Evolutionary conservation across 2,888 invertebrate genomes (phyloP).

Genomic region (Magallana nippona): DNA sequence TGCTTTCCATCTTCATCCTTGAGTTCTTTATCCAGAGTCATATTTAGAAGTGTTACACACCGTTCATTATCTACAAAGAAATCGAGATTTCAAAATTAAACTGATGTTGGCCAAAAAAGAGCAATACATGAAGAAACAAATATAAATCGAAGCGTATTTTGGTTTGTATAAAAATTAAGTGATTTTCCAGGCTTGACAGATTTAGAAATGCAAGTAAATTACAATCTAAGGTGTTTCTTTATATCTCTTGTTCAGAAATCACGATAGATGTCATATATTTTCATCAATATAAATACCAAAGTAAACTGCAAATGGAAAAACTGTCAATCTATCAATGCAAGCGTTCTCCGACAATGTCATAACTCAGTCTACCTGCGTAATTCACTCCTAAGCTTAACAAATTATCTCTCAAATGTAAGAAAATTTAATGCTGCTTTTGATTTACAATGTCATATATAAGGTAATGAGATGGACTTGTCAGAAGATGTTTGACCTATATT

Average conservation of each 20-base stretch:
- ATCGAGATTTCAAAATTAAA: background rate
- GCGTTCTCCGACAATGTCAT: background rate
- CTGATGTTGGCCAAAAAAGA: background rate
- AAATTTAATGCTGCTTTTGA: background rate
- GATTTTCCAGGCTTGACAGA: no score
- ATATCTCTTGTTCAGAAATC: no score
- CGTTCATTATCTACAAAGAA: slow-evolving; percentile 22
- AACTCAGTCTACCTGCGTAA: background rate
- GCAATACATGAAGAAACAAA: background rate
- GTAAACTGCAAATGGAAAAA: background rate
- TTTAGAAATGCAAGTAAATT: no score
- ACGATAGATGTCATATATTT: no score
- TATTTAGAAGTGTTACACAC: slow-evolving; percentile 32
- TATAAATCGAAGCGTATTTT: no score
- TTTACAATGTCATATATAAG: no score
- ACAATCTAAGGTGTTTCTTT: no score
- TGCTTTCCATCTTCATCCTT: slow-evolving; percentile 28
- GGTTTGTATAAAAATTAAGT: no score
- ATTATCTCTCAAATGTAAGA: background rate
- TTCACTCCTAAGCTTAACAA: background rate
- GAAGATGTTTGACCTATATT: no score
- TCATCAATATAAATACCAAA: background rate
- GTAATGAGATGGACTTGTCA: no score
- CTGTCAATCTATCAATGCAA: background rate
- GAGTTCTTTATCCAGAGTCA: slow-evolving; percentile 34